These are phyloP conservation scores for Phaedon cochleariae DNA, from an alignment of 2,888 invertebrate species.

Conservation along the genomic window DNA sequence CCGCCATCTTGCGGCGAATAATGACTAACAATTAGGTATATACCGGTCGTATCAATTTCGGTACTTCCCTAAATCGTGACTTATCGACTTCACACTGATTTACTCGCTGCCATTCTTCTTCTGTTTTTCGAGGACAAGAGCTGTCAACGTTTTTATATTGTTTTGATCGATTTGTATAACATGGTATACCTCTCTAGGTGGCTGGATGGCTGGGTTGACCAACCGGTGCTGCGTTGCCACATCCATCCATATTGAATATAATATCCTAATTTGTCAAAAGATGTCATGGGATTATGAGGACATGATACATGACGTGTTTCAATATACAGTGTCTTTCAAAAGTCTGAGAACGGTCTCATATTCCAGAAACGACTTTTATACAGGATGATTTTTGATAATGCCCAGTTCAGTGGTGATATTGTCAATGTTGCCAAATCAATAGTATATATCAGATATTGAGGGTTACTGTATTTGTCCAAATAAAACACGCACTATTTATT, in stretches of 20 bases:
- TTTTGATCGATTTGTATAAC: slow-evolving; percentile 16
- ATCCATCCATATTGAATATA: neutral
- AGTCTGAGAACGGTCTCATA: no score
- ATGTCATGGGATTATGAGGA: no score
- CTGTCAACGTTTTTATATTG: slow-evolving; percentile 20
- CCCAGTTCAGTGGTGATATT: no score
- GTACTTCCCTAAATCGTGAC: slow-evolving; percentile 8
- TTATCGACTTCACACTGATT: slow-evolving; percentile 7
- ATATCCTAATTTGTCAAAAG: no score
- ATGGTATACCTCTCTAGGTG: slow-evolving; percentile 1
- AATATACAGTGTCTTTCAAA: no score
- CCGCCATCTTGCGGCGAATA: neutral
- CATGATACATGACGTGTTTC: no score
- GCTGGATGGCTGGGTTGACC: neutral
- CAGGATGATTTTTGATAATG: no score
- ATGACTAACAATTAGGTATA: slow-evolving; percentile 6
- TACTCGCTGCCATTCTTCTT: slow-evolving; percentile 3
- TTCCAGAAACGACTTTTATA: no score
- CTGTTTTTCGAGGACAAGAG: slow-evolving; percentile 17
- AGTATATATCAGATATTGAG: no score
- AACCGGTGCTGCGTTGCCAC: neutral
- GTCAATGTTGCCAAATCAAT: no score
- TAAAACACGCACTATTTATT: no score
- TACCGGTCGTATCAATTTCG: neutral
- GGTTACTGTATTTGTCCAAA: no score